These are phyloP conservation scores for Drosophila yooni DNA, from an alignment of 2,888 invertebrate genomes.

Conservation along the genomic window DNA sequence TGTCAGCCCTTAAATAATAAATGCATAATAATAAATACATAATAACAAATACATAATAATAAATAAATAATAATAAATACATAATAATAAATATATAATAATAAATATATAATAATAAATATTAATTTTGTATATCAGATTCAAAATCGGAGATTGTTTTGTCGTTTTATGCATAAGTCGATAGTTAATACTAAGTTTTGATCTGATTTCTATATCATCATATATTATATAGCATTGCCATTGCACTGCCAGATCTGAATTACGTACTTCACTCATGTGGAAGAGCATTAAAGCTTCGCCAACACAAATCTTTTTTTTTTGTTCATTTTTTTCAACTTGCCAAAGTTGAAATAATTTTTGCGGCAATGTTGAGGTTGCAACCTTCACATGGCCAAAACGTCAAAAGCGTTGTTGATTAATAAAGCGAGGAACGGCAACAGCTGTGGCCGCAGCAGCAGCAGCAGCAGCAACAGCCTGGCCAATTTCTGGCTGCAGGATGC, in stretches of 20 bases:
- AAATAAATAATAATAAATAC: no score
- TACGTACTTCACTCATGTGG: not conserved
- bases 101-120: not conserved
- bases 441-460: conserved; percentile 33
- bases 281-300: not conserved
- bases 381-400: conserved; percentile 25
- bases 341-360: conserved; percentile 32
- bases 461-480: conserved; percentile 62
- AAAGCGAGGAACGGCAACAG: conserved; percentile 51
- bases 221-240: not conserved
- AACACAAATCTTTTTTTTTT: not conserved
- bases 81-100: no score
- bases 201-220: not conserved
- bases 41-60: no score
- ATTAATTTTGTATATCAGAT: not conserved
- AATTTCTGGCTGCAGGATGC: conserved; percentile 31
- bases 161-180: not conserved
- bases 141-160: not conserved
- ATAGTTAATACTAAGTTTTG: not conserved
- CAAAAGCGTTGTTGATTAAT: conserved; percentile 58
- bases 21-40: no score
- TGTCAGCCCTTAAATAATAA: not conserved
- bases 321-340: not conserved
- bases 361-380: conserved; percentile 30
- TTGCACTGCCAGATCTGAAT: not conserved